Base-by-base conservation (phyloP, 92 coral and sea anemone genomes). In the Micromussa lordhowensis region DNA sequence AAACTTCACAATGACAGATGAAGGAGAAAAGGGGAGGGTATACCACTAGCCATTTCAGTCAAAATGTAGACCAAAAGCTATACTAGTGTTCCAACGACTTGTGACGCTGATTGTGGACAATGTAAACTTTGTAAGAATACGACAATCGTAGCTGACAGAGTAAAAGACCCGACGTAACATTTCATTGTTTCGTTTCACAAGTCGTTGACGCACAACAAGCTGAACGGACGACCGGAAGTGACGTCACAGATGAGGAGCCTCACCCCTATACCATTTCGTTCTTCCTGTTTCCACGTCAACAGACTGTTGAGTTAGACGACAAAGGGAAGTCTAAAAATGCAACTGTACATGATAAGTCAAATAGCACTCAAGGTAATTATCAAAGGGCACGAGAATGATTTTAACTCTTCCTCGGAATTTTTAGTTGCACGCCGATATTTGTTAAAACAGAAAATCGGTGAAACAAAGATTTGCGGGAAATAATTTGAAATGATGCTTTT, bases 201-300 rank as follows among this genome's bases (percentile, higher is more conserved):
- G 88, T 85, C 88, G 78, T 80, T 79, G 85, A 80, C 90, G 85
- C 90, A 78, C 90, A 87, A 53, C 88, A 85, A 77, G 91, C 82
- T 88, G 91, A 80, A 90, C 93, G 90, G 85, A 91, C 90, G 55
- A 93, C 91, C 86, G 94, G 94, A 91, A 86, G 79, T 82, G 93
- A 94, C 90, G 90, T 84, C 64, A 86, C 88, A 71, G 96, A 92
- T 82, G 94, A 92, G 87, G 98, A 97, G 85, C 99, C 98, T 70
- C 99, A 97, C 89, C 99, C 99, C 24, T 97, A 97, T 89, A 97
- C 99, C 78, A 96, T 97, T 88, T 97, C 99, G 22, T 97, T 97
- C 93, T 97, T 97, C 93, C 91, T 94, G 55, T 97, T 97, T 85
- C 99, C 99, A 14, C 93, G 91, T 81, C 94, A 96, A 68, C 89